A percentile compares a stretch with the other conserved stretches of the same genome.
These are phyloP conservation scores for Gnathonemus longibarbis DNA, from an alignment of 2,113 vertebrate species.

Conservation along the genomic window DNA sequence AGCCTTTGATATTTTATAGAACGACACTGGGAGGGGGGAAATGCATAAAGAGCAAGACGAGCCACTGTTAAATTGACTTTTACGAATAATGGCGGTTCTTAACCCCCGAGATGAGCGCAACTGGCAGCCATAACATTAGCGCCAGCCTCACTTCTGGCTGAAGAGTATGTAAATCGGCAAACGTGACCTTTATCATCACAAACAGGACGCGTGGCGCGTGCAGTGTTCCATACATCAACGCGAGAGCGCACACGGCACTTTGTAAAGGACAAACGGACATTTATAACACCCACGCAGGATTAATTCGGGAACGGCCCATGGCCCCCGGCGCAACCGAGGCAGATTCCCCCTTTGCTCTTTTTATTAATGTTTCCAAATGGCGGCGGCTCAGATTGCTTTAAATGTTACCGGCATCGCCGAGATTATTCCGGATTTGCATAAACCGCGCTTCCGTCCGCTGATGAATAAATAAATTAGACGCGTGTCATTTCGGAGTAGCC, in stretches of 20 bases:
- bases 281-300: slow-evolving; percentile 74
- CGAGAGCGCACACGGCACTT: slow-evolving; percentile 57
- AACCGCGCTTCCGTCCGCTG: slow-evolving; percentile 63
- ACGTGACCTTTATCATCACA: slow-evolving; percentile 86
- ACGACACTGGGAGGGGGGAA: slow-evolving; percentile 71
- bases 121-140: slow-evolving; percentile 67
- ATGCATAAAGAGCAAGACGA: slow-evolving; percentile 69
- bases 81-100: slow-evolving; percentile 81
- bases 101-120: slow-evolving; percentile 70
- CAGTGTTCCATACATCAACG: slow-evolving; percentile 90
- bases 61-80: slow-evolving; percentile 78
- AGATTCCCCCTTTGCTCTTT: slow-evolving; percentile 54
- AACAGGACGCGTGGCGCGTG: slow-evolving; percentile 75
- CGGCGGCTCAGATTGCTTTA: slow-evolving; percentile 57
- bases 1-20: slow-evolving; percentile 76
- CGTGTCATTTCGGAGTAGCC: slow-evolving; percentile 55
- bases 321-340: slow-evolving; percentile 54
- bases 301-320: slow-evolving; percentile 69
- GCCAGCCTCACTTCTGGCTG: slow-evolving; percentile 66
- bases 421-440: slow-evolving; percentile 72
- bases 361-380: slow-evolving; percentile 60
- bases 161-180: slow-evolving; percentile 85
- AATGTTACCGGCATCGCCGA: slow-evolving; percentile 48
- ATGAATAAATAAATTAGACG: slow-evolving; percentile 55
- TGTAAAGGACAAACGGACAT: slow-evolving; percentile 73